Percentiles rank a stretch among this genome's conserved stretches.
Evolutionary conservation across 2,113 vertebrate genomes (phyloP).

Genomic region (Gopherus evgoodei): DNA sequence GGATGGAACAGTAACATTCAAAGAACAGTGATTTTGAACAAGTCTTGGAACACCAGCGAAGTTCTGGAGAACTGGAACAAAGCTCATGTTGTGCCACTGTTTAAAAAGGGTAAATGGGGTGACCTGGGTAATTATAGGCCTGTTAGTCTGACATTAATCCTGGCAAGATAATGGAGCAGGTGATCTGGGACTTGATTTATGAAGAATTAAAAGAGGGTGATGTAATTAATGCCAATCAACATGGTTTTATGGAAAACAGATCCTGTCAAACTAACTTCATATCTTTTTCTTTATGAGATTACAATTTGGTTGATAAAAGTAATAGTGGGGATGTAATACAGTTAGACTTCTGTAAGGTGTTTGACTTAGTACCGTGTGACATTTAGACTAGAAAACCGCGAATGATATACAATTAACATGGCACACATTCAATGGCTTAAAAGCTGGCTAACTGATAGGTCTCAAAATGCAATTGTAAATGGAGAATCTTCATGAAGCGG

Average conservation of each 20-base stretch:
- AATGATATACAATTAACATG: background rate
- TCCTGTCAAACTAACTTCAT: background rate
- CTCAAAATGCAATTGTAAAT: background rate
- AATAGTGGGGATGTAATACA: background rate
- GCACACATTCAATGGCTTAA: background rate
- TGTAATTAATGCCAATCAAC: background rate
- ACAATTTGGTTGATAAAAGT: background rate
- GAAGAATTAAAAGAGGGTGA: background rate
- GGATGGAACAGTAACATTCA: background rate
- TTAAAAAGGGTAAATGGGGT: background rate
- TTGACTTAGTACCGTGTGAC: background rate
- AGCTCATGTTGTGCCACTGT: background rate
- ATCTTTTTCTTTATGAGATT: background rate
- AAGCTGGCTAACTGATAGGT: background rate
- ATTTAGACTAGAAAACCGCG: background rate
- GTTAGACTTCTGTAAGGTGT: background rate
- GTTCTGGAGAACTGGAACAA: background rate
- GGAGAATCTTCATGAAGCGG: background rate
- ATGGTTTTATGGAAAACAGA: background rate
- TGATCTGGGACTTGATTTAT: background rate
- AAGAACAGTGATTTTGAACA: background rate
- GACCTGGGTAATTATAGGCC: background rate
- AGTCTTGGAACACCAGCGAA: background rate
- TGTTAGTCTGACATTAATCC: background rate
- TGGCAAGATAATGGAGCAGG: background rate